A percentile compares a stretch with the other conserved stretches of the same genome.
Conservation (phyloP, 1,140 invertebrate genomes). For the Contarinia nasturtii region DNA sequence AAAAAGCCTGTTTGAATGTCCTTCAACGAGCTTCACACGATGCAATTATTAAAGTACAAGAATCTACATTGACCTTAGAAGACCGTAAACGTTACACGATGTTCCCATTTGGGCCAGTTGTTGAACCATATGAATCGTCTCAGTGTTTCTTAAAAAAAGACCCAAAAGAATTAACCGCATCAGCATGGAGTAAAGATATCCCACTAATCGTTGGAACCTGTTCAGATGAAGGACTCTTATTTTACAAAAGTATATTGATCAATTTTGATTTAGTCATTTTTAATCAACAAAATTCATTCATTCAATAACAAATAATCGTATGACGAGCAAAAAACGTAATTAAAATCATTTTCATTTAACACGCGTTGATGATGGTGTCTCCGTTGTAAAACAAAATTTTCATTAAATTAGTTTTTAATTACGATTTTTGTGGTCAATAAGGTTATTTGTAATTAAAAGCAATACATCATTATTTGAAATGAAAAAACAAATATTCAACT, state of each 20-base stretch:
- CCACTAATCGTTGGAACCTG: constrained; percentile 24
- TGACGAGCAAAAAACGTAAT: no score
- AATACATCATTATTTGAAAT: no score
- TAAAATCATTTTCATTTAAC: no score
- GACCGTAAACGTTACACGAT: constrained; percentile 2
- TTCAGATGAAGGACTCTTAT: constrained; percentile 22
- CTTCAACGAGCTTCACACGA: not conserved
- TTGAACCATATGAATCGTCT: constrained; percentile 20
- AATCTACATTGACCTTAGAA: not conserved
- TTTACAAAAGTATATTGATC: constrained; percentile 9
- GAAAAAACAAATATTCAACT: no score
- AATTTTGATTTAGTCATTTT: not conserved
- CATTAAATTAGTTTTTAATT: no score
- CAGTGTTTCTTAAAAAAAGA: constrained; percentile 17
- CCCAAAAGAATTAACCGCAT: constrained; percentile 20
- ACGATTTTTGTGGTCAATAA: no score
- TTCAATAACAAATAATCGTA: no score
- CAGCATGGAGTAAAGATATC: constrained; percentile 23
- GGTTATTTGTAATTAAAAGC: no score
- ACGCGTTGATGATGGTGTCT: no score
- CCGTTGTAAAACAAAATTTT: no score
- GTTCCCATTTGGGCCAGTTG: constrained; percentile 21
- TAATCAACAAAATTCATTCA: no score
- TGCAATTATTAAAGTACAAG: constrained; percentile 1
- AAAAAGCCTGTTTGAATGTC: not conserved